A percentile compares a stretch with the other conserved stretches of the same genome.
Conservation (phyloP, 2,888 invertebrate species). For the Pelosia muscerda region DNA sequence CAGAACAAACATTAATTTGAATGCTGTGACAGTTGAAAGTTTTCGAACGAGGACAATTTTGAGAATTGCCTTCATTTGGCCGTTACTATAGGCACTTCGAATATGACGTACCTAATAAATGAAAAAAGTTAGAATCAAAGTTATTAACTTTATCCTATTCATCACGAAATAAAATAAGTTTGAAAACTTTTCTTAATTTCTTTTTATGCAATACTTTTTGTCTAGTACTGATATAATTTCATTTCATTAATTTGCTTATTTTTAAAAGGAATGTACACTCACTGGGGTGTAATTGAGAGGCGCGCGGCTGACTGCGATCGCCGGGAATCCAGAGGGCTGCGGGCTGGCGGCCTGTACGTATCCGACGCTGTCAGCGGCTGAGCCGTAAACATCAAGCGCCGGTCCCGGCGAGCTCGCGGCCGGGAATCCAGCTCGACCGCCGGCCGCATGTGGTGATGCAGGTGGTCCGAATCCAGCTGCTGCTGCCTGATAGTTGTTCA, state of each 20-base stretch:
- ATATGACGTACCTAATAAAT: constrained; percentile 84
- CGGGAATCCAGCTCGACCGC: constrained; percentile 93
- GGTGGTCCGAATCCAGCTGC: constrained; percentile 93
- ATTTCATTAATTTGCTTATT: constrained; percentile 19
- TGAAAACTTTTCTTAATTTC: constrained; percentile 64
- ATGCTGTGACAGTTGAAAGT: constrained; percentile 83
- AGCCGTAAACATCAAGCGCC: constrained; percentile 97
- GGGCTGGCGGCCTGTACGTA: constrained; percentile 99
- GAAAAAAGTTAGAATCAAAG: constrained; percentile 85
- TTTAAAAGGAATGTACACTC: constrained; percentile 71
- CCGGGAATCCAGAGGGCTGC: constrained; percentile 98
- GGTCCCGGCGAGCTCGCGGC: constrained; percentile 97
- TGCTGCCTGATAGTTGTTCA: constrained; percentile 98
- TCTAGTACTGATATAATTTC: constrained; percentile 42
- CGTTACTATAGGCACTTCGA: constrained; percentile 80
- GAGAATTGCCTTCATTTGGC: constrained; percentile 82
- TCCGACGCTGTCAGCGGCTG: constrained; percentile 95
- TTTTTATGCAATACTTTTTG: constrained; percentile 54
- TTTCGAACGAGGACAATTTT: constrained; percentile 82
- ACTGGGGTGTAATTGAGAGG: constrained; percentile 97
- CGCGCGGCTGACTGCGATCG: constrained; percentile 97
- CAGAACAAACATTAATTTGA: constrained; percentile 85
- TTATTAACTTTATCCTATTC: constrained; percentile 86
- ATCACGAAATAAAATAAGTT: constrained; percentile 76
- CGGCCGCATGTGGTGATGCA: constrained; percentile 92